A percentile compares a stretch with the other conserved stretches of the same genome.
phyloP scores from a whole-genome alignment of 1,140 invertebrate species.

The Reticulitermes speratus region DNA sequence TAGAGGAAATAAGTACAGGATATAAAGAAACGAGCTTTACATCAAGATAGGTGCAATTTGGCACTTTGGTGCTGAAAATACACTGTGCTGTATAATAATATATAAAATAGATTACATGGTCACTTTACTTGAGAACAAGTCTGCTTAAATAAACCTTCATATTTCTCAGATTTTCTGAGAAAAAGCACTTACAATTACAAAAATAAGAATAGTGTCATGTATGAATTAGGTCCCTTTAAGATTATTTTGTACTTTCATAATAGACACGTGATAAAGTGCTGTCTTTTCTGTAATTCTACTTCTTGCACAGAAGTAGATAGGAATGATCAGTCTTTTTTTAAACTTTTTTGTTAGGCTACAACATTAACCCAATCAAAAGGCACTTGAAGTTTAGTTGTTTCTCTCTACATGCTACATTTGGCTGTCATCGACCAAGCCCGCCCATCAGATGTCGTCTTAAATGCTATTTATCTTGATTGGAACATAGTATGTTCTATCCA shows the following conservation, averaged over 20 bases:
- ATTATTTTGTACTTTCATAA: slow-evolving; percentile 19
- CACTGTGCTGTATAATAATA: background rate
- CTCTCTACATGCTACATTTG: background rate
- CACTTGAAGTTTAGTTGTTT: background rate
- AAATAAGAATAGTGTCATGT: slow-evolving; percentile 17
- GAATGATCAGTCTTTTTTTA: background rate
- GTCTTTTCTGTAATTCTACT: slow-evolving; percentile 19
- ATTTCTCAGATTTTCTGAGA: background rate
- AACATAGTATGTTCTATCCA: background rate
- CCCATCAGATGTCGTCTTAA: background rate
- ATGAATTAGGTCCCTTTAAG: background rate
- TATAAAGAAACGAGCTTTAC: slow-evolving; percentile 19
- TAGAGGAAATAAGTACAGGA: slow-evolving; percentile 27
- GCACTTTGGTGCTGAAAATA: slow-evolving; percentile 25
- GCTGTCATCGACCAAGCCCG: slow-evolving; percentile 9
- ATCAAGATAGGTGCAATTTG: slow-evolving; percentile 26
- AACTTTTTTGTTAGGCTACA: background rate
- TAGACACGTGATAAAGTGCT: background rate
- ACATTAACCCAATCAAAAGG: background rate
- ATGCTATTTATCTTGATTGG: background rate
- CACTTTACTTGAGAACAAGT: slow-evolving; percentile 15
- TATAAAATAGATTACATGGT: background rate
- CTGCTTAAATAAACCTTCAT: background rate
- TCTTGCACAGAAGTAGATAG: background rate
- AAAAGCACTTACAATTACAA: background rate